Conservation (phyloP, 1,140 invertebrate species). For the Anadara kagoshimensis region DNA sequence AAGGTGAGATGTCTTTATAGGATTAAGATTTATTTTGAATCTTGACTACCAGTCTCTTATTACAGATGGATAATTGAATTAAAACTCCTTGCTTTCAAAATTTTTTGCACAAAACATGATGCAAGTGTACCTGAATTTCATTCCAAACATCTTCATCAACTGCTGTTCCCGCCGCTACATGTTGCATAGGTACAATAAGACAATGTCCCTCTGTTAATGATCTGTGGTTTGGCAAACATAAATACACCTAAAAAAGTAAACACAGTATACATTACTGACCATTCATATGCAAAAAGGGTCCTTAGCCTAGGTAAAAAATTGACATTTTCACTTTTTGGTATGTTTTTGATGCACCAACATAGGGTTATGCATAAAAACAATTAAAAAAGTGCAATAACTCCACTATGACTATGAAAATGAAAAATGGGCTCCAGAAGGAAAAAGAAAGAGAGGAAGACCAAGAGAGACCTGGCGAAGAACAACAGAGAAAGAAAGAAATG, state of each 20-base stretch:
- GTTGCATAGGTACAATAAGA: conserved; percentile 88
- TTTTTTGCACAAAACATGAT: neutral
- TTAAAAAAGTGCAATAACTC: neutral
- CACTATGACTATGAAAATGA: no score
- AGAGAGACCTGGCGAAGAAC: no score
- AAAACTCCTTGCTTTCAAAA: neutral
- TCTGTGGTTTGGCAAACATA: conserved; percentile 85
- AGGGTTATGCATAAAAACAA: neutral
- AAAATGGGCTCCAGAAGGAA: no score
- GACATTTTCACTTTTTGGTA: no score
- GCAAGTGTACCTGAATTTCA: conserved; percentile 83
- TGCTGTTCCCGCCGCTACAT: conserved; percentile 84
- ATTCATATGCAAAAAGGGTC: conserved; percentile 11
- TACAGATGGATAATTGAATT: neutral
- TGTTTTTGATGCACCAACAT: neutral
- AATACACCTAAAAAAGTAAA: conserved; percentile 79
- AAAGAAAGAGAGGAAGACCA: no score
- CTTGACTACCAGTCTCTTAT: neutral
- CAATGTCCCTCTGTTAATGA: conserved; percentile 92
- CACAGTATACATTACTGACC: no score
- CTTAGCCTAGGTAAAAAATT: no score
- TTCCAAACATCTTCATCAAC: conserved; percentile 95
- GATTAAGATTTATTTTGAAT: no score
- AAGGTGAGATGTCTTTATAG: no score
- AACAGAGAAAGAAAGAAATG: no score